Conservation (phyloP, 2,113 vertebrate species). For the Psephotus haematonotus region DNA sequence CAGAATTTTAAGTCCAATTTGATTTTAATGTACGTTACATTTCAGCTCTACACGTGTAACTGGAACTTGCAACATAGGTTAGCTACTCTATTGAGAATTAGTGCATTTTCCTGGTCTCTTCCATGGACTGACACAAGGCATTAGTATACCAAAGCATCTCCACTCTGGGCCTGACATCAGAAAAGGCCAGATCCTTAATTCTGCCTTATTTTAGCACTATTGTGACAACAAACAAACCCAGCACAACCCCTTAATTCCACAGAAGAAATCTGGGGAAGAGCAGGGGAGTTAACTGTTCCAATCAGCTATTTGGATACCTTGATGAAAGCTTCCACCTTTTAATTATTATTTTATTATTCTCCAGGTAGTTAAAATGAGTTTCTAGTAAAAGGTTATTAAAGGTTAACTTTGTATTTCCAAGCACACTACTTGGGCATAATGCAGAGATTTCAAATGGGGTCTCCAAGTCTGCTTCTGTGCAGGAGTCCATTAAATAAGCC, state of each 20-base stretch:
- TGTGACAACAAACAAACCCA: background rate
- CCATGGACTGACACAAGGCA: background rate
- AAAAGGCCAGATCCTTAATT: background rate
- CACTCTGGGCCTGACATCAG: background rate
- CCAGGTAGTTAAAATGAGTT: background rate
- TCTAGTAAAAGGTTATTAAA: background rate
- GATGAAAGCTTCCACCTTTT: background rate
- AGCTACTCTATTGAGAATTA: conserved; percentile 35
- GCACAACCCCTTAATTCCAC: background rate
- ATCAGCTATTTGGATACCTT: background rate
- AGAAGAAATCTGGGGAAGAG: background rate
- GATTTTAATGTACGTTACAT: conserved; percentile 58
- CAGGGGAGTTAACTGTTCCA: background rate
- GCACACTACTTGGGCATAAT: background rate
- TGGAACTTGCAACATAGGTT: conserved; percentile 53
- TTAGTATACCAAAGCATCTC: background rate
- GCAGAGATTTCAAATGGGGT: background rate
- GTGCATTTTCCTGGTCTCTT: conserved; percentile 33
- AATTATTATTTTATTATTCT: background rate
- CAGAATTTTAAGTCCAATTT: conserved; percentile 57
- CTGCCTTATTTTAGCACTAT: background rate
- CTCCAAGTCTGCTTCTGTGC: background rate
- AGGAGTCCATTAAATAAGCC: background rate
- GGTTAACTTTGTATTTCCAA: background rate
- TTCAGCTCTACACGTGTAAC: conserved; percentile 60